Evolutionary conservation across 2,113 vertebrate species (phyloP).

Genomic region (Tauraco erythrolophus): DNA sequence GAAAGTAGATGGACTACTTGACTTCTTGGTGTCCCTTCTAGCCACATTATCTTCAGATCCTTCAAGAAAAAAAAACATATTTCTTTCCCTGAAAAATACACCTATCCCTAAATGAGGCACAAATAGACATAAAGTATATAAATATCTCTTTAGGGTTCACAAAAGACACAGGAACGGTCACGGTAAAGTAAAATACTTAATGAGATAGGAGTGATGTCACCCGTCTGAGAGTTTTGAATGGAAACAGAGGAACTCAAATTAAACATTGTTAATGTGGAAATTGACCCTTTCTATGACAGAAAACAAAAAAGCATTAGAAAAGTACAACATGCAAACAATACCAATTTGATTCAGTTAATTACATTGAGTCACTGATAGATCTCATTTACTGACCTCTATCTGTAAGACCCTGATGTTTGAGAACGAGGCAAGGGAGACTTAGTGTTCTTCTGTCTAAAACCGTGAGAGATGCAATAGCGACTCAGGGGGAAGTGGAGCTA

Average conservation of each 20-base stretch:
- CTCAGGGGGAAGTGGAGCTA: neutral
- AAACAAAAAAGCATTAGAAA: neutral
- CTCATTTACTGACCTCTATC: neutral
- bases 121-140: neutral
- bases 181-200: neutral
- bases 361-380: neutral
- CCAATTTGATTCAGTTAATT: neutral
- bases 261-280: neutral
- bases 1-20: neutral
- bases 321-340: neutral
- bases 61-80: neutral
- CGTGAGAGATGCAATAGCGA: neutral
- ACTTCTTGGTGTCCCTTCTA: neutral
- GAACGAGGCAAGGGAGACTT: neutral
- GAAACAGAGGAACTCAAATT: neutral
- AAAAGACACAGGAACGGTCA: neutral
- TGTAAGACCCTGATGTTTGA: neutral
- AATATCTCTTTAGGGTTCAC: neutral
- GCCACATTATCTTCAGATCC: neutral
- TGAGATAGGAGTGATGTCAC: neutral
- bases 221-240: neutral
- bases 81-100: neutral
- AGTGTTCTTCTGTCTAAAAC: neutral
- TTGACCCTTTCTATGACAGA: neutral
- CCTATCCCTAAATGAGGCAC: neutral